These are phyloP conservation scores for Chloroceryle inda DNA, from an alignment of 2,797 vertebrate species.

Conservation along the genomic window DNA sequence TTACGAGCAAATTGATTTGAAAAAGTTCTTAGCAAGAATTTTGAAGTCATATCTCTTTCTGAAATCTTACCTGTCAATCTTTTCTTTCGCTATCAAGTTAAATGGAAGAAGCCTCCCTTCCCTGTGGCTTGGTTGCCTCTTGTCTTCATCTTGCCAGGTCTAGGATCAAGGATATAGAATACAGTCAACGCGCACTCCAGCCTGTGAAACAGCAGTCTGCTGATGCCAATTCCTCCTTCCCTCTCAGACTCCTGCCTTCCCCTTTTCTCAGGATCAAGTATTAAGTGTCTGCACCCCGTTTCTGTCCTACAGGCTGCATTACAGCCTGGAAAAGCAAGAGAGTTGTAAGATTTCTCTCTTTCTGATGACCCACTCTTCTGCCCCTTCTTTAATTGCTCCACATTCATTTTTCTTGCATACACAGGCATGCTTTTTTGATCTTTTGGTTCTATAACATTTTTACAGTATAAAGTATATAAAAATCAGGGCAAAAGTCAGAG, in stretches of 20 bases:
- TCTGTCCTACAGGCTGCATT: background rate
- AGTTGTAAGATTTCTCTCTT: background rate
- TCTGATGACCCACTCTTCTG: background rate
- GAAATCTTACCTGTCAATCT: background rate
- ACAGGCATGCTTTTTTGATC: background rate
- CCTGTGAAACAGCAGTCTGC: background rate
- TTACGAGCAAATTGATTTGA: background rate
- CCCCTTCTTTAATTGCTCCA: background rate
- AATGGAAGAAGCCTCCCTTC: background rate
- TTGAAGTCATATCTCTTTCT: background rate
- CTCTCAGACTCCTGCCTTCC: background rate
- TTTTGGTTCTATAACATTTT: background rate
- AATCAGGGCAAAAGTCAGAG: slow-evolving; percentile 40
- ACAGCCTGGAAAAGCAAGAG: rapidly evolving
- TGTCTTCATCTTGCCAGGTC: background rate
- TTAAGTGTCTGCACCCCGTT: background rate
- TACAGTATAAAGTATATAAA: background rate
- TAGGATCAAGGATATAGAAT: background rate
- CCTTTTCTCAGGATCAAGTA: background rate
- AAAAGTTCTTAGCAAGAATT: background rate
- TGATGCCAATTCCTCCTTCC: background rate
- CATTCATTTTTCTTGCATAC: background rate
- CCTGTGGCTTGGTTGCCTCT: background rate
- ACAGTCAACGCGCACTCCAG: background rate
- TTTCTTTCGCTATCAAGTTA: background rate